Percentiles rank a stretch among this genome's conserved stretches.
Conservation (phyloP, 2,888 invertebrate genomes). For the Melanostoma scalare region DNA sequence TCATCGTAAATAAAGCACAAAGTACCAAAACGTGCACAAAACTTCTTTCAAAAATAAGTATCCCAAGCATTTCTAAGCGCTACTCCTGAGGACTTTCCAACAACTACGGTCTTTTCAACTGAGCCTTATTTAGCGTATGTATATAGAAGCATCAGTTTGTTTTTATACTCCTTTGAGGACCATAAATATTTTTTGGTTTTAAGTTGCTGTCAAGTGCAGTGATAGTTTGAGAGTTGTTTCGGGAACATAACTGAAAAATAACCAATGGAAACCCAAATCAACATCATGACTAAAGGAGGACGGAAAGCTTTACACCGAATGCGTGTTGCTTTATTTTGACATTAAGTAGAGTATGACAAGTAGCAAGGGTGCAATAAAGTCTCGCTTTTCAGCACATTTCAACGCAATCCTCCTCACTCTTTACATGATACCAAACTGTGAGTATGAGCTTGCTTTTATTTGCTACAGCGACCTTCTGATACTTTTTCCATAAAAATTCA, state of each 20-base stretch:
- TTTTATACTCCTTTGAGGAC: conserved; percentile 21
- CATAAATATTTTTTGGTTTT: conserved; percentile 49
- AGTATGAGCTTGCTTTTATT: no score
- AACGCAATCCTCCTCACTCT: no score
- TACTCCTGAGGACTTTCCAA: conserved; percentile 33
- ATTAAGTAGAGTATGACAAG: no score
- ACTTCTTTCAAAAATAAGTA: conserved; percentile 31
- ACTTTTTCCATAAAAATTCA: no score
- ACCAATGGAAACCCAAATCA: not conserved
- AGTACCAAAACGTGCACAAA: conserved; percentile 32
- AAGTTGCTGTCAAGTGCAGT: conserved; percentile 59
- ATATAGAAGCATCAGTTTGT: conserved; percentile 8
- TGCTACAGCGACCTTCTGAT: no score
- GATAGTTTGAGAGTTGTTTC: conserved; percentile 11
- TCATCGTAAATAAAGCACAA: conserved; percentile 33
- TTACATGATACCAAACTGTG: no score
- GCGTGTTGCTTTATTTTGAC: no score
- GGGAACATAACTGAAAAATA: not conserved
- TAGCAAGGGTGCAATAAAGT: no score
- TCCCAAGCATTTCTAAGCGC: conserved; percentile 44
- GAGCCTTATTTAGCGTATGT: conserved; percentile 8
- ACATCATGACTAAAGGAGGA: not conserved
- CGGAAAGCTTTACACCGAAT: not conserved
- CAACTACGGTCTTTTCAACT: conserved; percentile 36
- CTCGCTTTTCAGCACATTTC: no score